These are phyloP conservation scores for Cichladusa arquata DNA, from an alignment of 2,113 vertebrate species.

Conservation along the genomic window DNA sequence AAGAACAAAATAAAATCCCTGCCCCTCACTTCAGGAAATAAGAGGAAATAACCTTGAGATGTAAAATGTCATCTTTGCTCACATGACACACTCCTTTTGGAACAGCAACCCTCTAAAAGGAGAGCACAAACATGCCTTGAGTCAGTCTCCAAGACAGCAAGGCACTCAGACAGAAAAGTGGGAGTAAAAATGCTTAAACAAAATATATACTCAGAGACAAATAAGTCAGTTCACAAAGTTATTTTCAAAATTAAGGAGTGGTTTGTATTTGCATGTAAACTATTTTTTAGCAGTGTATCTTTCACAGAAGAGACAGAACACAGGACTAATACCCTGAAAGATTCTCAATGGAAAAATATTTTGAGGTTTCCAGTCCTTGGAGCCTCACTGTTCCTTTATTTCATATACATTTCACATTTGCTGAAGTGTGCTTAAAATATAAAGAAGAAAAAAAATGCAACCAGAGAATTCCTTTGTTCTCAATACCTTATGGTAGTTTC, in stretches of 20 bases:
- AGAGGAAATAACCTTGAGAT: neutral
- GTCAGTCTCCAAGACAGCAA: neutral
- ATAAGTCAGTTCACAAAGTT: neutral
- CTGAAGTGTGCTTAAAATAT: neutral
- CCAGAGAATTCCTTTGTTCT: neutral
- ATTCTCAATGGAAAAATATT: neutral
- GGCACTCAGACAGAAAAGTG: neutral
- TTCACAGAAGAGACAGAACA: neutral
- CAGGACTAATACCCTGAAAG: neutral
- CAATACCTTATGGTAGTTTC: neutral
- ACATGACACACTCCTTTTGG: neutral
- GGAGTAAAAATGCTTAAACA: neutral
- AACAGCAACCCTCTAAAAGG: neutral
- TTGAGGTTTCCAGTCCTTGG: neutral
- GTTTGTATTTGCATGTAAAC: neutral
- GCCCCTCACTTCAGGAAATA: neutral
- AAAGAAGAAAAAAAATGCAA: neutral
- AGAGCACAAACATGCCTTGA: neutral
- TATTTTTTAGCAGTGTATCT: neutral
- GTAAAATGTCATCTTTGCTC: neutral
- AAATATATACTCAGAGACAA: neutral
- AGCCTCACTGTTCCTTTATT: neutral
- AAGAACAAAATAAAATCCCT: neutral
- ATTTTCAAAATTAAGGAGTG: neutral
- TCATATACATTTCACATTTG: neutral